phyloP scores from a whole-genome alignment of 2,797 vertebrate genomes.

The Avahi laniger region DNA sequence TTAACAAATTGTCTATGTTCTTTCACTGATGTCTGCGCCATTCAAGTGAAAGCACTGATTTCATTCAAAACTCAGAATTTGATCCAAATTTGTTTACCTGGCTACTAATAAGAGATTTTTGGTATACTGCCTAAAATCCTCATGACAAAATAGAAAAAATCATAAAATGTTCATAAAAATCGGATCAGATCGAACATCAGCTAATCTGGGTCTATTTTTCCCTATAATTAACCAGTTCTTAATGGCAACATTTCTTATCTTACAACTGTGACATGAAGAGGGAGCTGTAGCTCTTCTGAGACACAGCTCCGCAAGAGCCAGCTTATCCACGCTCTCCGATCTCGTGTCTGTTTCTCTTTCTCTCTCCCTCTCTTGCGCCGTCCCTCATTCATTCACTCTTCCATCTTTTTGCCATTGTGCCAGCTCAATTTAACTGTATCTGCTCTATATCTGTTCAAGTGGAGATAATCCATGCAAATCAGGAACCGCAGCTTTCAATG shows the following conservation, averaged over 20 bases:
- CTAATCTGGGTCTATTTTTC: slow-evolving; percentile 36
- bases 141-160: slow-evolving; percentile 57
- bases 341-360: slow-evolving; percentile 79
- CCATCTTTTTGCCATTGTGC: slow-evolving; percentile 89
- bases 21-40: slow-evolving; percentile 2
- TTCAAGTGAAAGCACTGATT: slow-evolving; percentile 42
- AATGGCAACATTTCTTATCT: slow-evolving; percentile 85
- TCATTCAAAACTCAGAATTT: slow-evolving; percentile 56
- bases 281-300: slow-evolving; percentile 96
- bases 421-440: slow-evolving; percentile 95
- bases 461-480: slow-evolving; percentile 99
- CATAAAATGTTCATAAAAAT: slow-evolving; percentile 69
- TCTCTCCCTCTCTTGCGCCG: slow-evolving; percentile 59
- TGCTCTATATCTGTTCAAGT: slow-evolving; percentile 94
- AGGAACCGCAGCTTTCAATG: slow-evolving; percentile 90
- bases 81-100: slow-evolving; percentile 62
- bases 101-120: slow-evolving; percentile 38
- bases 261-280: slow-evolving; percentile 94
- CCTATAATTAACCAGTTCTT: slow-evolving; percentile 62
- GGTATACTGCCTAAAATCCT: slow-evolving; percentile 44
- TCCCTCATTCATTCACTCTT: slow-evolving; percentile 80
- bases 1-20: slow-evolving; percentile 39
- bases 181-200: slow-evolving; percentile 54
- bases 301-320: slow-evolving; percentile 83
- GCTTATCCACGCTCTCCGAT: slow-evolving; percentile 81